Evolutionary conservation across 2,797 vertebrate species (phyloP).

Genomic region (Arvicola amphibius): DNA sequence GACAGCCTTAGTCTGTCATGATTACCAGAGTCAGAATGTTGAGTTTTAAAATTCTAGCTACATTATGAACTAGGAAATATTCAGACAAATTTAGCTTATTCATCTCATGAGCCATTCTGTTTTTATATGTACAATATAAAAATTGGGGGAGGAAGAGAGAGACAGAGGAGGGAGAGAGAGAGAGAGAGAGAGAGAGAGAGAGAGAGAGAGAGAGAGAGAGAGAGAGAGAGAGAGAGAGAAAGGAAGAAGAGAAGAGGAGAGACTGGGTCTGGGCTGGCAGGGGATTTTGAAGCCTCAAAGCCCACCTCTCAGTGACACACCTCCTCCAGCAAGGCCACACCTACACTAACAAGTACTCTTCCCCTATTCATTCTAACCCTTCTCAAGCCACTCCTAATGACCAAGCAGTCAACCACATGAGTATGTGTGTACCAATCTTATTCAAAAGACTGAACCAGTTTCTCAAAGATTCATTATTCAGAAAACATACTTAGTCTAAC

Average conservation of each 20-base stretch:
- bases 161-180: no score
- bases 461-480: background rate
- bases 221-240: rapidly evolving
- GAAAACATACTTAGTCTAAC: background rate
- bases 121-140: background rate
- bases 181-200: no score
- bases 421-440: background rate
- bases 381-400: background rate
- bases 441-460: background rate
- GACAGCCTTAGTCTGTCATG: background rate
- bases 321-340: background rate
- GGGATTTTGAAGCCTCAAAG: background rate
- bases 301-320: background rate
- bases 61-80: background rate
- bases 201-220: no score
- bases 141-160: background rate
- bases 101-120: background rate
- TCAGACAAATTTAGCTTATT: background rate
- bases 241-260: no score
- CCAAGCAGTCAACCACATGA: background rate
- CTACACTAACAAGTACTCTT: background rate
- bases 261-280: background rate
- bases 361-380: background rate
- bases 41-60: background rate
- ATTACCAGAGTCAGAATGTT: background rate